Evolutionary conservation across 2,797 vertebrate genomes (phyloP), one percentile per base, ranked within the genome.

Genomic region (Chrosomus eos): DNA sequence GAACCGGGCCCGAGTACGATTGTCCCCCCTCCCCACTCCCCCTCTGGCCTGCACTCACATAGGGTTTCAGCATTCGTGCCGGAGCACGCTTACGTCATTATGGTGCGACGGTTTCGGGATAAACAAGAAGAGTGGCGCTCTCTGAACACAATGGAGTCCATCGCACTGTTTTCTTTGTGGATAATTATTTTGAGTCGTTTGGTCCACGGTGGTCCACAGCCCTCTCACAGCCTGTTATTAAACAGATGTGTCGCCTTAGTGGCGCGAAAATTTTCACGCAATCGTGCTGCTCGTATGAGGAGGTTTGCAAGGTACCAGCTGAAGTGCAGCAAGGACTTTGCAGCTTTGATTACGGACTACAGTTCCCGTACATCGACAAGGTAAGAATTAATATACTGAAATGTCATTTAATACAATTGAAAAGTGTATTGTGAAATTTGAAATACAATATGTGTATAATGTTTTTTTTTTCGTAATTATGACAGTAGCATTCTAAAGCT

Each of bases 301-400:
- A n/a, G n/a, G n/a, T n/a, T n/a, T n/a, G n/a, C n/a, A n/a, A n/a
- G 2, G 55, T 66, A 28, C 16, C 60, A 62, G 55, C 53, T 64
- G 36, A 66, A 48, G 58, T 51, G 45, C 40, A 36, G 19, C 51
- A n/a, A 60, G 23, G 23, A 76, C 28, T 55, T 77, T 33, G 26
- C 71, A 73, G 43, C n/a, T 73, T 73, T 43, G 23, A n/a, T 43
- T 14, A 31, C 43, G 0, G 45, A 80, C 60, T 45, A 79, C 60
- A 79, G 60, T 66, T 79, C 38, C 76, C 36, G 14, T 79, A 64
- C n/a, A 66, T 79, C 58, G 36, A 66, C 38, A 64, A 79, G 36
- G 76, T 64, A 7, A 72, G 43, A 72, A 70, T 40, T 23, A 40
- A 67, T 31, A 70, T 21, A 70, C 36, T 40, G 8, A 70, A 70